Percentiles rank a stretch among this genome's conserved stretches.
phyloP scores from a whole-genome alignment of 2,888 invertebrate species.

The Yponomeuta malinellus region DNA sequence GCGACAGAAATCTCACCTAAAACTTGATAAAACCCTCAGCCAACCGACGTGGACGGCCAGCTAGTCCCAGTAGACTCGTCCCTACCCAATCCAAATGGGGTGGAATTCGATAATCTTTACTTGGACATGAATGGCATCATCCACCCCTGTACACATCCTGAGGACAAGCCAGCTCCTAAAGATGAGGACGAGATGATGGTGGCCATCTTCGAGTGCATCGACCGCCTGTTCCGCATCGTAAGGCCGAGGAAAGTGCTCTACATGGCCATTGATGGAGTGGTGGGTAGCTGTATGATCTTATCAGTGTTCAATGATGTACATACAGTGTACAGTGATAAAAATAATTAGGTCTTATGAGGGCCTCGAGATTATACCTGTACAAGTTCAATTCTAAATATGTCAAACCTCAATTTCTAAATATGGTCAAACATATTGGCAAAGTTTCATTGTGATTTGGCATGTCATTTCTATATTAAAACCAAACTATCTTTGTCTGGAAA shows the following conservation, averaged over 20 bases:
- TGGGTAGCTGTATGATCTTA: slow-evolving; percentile 52
- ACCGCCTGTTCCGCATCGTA: slow-evolving; percentile 94
- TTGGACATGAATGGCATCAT: slow-evolving; percentile 99
- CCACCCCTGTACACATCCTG: slow-evolving; percentile 99
- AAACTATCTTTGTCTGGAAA: too few species aligned
- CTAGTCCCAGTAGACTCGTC: slow-evolving; percentile 86
- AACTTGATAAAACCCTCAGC: slow-evolving; percentile 57
- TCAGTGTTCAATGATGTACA: not conserved
- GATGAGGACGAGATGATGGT: slow-evolving; percentile 99
- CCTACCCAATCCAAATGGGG: slow-evolving; percentile 94
- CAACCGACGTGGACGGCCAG: slow-evolving; percentile 84
- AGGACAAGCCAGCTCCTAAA: slow-evolving; percentile 96
- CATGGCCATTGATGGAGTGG: slow-evolving; percentile 99
- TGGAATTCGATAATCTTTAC: slow-evolving; percentile 98
- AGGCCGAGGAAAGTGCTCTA: slow-evolving; percentile 94
- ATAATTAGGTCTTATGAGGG: too few species aligned
- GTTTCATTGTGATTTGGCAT: too few species aligned
- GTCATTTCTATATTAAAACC: too few species aligned
- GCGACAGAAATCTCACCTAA: not conserved
- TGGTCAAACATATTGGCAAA: too few species aligned
- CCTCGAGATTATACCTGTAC: too few species aligned
- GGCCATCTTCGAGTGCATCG: slow-evolving; percentile 98
- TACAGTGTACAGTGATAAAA: too few species aligned
- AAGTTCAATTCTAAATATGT: too few species aligned
- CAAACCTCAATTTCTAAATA: too few species aligned